Conservation (phyloP, 2,797 vertebrate species). For the Sebastes taczanowskii region DNA sequence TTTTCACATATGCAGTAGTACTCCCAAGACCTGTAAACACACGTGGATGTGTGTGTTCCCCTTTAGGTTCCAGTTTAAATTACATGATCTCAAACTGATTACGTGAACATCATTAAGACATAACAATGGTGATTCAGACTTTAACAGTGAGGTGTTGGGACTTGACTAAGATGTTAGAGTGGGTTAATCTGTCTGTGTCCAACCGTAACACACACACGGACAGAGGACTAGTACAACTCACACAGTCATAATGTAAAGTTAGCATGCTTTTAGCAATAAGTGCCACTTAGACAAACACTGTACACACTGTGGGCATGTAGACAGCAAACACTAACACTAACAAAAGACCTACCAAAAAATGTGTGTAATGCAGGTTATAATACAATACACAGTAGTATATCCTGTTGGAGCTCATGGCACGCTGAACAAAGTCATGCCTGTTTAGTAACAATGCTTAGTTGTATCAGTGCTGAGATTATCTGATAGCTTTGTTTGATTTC, state of each 20-base stretch:
- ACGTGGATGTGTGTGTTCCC: background rate
- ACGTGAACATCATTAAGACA: background rate
- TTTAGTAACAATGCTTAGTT: background rate
- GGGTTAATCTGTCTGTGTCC: background rate
- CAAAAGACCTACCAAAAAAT: conserved; percentile 16
- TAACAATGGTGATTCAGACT: background rate
- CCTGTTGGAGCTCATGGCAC: background rate
- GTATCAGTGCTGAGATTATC: conserved; percentile 5
- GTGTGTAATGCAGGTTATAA: conserved; percentile 20
- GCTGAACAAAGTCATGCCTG: background rate
- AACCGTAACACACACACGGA: background rate
- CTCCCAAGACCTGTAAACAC: background rate
- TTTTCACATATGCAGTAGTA: background rate
- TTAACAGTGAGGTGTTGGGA: background rate
- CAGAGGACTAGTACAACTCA: background rate
- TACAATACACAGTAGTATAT: background rate
- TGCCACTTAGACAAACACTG: conserved; percentile 31
- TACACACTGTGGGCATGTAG: conserved; percentile 37
- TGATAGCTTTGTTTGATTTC: conserved; percentile 17
- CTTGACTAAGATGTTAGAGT: background rate
- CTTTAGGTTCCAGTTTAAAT: background rate
- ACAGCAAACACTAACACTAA: conserved; percentile 65
- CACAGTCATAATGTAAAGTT: background rate
- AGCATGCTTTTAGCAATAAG: background rate
- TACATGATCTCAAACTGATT: background rate